Conservation (phyloP, 1,140 invertebrate genomes). For the Adelges cooleyi region DNA sequence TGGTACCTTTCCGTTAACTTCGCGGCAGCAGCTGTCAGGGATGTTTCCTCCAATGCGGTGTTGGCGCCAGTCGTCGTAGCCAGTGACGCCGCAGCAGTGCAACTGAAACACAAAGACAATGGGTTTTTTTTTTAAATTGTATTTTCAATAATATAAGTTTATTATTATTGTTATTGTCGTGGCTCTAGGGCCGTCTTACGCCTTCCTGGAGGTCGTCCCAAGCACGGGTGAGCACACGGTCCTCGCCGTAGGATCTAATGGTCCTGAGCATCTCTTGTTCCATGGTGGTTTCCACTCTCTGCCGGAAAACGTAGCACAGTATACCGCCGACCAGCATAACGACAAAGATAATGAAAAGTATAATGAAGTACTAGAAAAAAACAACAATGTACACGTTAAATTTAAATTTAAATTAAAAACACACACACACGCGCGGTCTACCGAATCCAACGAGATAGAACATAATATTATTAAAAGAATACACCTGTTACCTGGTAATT, state of each 20-base stretch:
- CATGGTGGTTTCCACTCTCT: slow-evolving; percentile 57
- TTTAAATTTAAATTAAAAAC: background rate
- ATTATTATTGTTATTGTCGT: background rate
- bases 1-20: slow-evolving; percentile 38
- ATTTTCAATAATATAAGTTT: background rate
- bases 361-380: slow-evolving; percentile 68
- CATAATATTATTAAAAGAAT: too few species aligned
- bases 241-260: slow-evolving; percentile 56
- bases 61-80: slow-evolving; percentile 55
- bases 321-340: slow-evolving; percentile 79
- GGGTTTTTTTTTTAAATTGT: background rate
- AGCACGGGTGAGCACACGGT: slow-evolving; percentile 54
- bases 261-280: slow-evolving; percentile 65
- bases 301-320: slow-evolving; percentile 74
- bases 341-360: slow-evolving; percentile 73
- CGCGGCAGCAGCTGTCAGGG: slow-evolving; percentile 67
- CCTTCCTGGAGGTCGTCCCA: slow-evolving; percentile 70
- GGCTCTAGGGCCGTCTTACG: slow-evolving; percentile 36
- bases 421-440: background rate
- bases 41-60: slow-evolving; percentile 42
- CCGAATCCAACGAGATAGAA: too few species aligned
- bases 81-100: slow-evolving; percentile 69
- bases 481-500: too few species aligned
- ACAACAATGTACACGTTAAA: slow-evolving; percentile 31
- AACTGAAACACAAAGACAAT: slow-evolving; percentile 43